Evolutionary conservation across 2,888 invertebrate genomes (phyloP), one percentile per base, ranked within the genome.

Genomic region (Tenodera sinensis): DNA sequence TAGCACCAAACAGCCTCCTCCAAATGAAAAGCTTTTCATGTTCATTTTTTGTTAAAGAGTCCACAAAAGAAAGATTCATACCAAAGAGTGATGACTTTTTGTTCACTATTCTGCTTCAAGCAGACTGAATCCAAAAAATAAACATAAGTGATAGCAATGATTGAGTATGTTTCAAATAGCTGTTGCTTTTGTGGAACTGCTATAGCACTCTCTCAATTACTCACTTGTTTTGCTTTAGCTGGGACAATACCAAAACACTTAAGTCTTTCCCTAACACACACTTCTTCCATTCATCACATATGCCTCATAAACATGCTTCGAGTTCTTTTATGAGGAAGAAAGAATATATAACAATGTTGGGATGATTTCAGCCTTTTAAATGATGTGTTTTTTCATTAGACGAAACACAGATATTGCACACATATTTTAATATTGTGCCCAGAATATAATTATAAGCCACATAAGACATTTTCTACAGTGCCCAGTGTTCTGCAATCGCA

Each of bases 381-480:
- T 82, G 83, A 82, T 87, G 87, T 87, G 82, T 25, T 87, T 87
- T 83, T 87, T 87, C 82, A 81, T 27, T 83, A 87, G 14, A 81
- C 3, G 27, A 30, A 34, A 34, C 28, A 84, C 28, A 83, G 6
- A 83, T 54, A 42, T 86, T 86, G 83, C 87, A 83, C 82, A 83
- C 25, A 34, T 83, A 87, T 87, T 87, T 87, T 87, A 30, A 83
- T 34, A 87, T 87, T 87, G 87, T 87, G 83, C 81, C 86, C 86
- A 86, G 8, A 86, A n/a, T 28, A 20, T 28, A 42, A 42, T 42
- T 42, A 34, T 82, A 71, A 71, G 87, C 28, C 42, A 86, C 42
- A 86, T 28, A 28, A 85, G 27, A 85, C 28, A 81, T 87, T 87
- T 83, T 34, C 34, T 87, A 83, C 20, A 83, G 87, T 87, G 87